Evolutionary conservation across 1,140 invertebrate species (phyloP).

Genomic region (Heliconius congener): DNA sequence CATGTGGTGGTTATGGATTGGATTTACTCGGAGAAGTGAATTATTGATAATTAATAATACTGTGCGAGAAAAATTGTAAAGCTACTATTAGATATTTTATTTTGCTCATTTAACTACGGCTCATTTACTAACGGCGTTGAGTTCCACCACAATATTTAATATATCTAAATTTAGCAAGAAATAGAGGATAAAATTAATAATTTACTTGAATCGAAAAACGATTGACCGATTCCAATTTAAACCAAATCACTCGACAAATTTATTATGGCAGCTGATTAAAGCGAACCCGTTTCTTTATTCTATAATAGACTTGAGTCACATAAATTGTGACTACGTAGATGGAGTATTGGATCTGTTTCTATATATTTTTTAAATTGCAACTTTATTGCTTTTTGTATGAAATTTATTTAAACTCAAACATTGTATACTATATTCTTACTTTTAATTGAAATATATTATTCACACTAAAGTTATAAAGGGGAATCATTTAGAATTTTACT

Average conservation of each 20-base stretch:
- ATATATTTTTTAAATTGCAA: not conserved
- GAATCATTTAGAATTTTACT: no score
- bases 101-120: no score
- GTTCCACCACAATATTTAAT: not conserved
- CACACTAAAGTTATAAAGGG: no score
- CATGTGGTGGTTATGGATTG: no score
- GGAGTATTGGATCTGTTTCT: not conserved
- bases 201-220: constrained; percentile 24
- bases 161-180: not conserved
- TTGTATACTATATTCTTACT: no score
- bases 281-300: constrained; percentile 27
- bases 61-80: no score
- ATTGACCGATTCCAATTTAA: constrained; percentile 36
- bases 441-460: no score
- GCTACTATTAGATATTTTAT: no score
- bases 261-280: constrained; percentile 35
- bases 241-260: constrained; percentile 35
- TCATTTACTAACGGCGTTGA: no score
- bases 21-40: no score
- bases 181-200: not conserved
- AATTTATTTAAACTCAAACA: no score
- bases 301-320: constrained; percentile 26
- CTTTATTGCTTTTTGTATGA: not conserved
- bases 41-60: no score
- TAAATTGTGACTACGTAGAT: constrained; percentile 17